Base-by-base conservation (phyloP, 2,113 vertebrate genomes). In the Psettodes erumei region DNA sequence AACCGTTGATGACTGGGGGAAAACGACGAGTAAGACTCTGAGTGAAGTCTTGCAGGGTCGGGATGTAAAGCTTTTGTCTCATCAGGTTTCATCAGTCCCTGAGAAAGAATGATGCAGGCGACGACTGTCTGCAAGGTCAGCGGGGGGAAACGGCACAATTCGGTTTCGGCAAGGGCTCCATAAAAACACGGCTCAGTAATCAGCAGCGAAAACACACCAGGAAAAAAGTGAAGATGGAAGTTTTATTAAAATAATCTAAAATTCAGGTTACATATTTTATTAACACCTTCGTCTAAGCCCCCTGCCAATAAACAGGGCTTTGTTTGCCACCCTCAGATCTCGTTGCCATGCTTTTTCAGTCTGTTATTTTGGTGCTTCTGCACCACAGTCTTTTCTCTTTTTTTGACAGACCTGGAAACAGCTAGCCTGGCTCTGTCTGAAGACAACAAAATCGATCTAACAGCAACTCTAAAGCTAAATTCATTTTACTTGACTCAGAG, bases 291-390 rank as follows among this genome's bases (percentile, higher is more conserved):
- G 50, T 56, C 18, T 13, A 32, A 70, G 7, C 50, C 6, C 11
- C 8, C 1, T 40, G 50, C 67, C 53, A 51, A 43, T 25, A 43
- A 21, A 27, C 1, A 19, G 11, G 6, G 12, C 6, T 58, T 21
- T 30, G 51, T 58, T 47, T 59, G 27, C 51, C 59, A 78, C 2
- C n/a, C 25, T 72, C 54, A 30, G 61, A 33, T 60, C 35, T 71
- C 54, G 4, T 21, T 42, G 42, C 60, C 37, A 66, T 56, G 25
- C n/a, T 64, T 69, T 38, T 42, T n/a, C 48, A 71, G 27, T 33
- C 48, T 54, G 35, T 27, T 51, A 27, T 21, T 58, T 65, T 37
- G 33, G 28, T 10, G 30, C 61, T 7, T 15, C 7, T n/a, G 16
- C 19, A n/a, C n/a, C n/a, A n/a, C 15, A 47, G 21, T 21, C n/a